These are phyloP conservation scores for Pollenia labialis DNA, from an alignment of 2,888 invertebrate genomes.

Conservation along the genomic window DNA sequence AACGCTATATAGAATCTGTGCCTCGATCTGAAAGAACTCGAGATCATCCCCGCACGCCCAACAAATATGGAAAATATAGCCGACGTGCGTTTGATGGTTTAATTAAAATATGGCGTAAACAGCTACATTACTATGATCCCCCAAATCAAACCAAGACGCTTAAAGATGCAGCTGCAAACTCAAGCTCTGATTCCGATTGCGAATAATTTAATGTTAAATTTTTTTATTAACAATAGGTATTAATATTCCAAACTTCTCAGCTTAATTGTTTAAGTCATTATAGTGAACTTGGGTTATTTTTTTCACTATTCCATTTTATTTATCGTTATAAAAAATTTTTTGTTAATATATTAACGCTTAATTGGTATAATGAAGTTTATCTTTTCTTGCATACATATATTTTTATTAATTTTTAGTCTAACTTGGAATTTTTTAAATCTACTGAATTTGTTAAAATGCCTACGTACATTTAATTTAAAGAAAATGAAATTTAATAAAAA, in stretches of 20 bases:
- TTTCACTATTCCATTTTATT: background rate
- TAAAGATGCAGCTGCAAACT: constrained; percentile 43
- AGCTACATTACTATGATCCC: constrained; percentile 92
- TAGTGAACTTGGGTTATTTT: background rate
- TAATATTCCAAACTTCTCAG: no score
- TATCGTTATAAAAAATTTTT: background rate
- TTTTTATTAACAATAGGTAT: background rate
- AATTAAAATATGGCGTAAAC: constrained; percentile 93
- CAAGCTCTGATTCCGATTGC: constrained; percentile 65
- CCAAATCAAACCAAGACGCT: constrained; percentile 76
- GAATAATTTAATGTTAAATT: constrained; percentile 41
- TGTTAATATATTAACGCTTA: constrained; percentile 1
- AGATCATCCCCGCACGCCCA: constrained; percentile 95
- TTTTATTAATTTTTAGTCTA: background rate
- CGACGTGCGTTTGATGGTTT: constrained; percentile 96
- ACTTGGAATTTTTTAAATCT: background rate
- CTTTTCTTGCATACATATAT: background rate
- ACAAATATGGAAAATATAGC: constrained; percentile 94
- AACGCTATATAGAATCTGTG: constrained; percentile 88
- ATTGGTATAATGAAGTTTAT: constrained; percentile 17
- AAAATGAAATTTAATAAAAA: constrained; percentile 9
- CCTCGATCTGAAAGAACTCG: constrained; percentile 88
- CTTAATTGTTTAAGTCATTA: no score
- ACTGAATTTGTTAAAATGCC: constrained; percentile 21
- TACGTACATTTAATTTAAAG: background rate